Conservation (phyloP, 1,140 invertebrate species). For the Heliconius hermathena region DNA sequence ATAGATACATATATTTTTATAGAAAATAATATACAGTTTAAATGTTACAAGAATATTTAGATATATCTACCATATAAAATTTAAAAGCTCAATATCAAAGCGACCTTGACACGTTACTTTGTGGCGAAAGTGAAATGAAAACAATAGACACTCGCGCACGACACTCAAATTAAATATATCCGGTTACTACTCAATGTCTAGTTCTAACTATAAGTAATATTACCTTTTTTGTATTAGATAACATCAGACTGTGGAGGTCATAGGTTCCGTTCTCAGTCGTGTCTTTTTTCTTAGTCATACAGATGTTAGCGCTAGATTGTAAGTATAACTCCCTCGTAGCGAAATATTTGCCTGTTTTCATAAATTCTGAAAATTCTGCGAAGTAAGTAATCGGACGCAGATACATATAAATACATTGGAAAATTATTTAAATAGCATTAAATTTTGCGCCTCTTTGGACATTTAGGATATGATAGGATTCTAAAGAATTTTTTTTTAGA, state of each 20-base stretch:
- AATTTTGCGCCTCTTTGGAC: too few relatives aligned
- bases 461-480: too few relatives aligned
- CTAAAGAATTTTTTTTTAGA: too few relatives aligned
- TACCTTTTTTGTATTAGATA: conserved; percentile 15
- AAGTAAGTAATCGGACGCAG: too few relatives aligned
- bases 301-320: neutral
- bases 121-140: conserved; percentile 48
- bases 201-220: neutral
- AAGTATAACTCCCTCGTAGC: neutral
- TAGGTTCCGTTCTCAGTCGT: neutral
- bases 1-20: too few relatives aligned
- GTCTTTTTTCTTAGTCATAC: neutral
- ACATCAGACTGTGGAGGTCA: neutral
- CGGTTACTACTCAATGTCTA: conserved; percentile 19
- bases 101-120: conserved; percentile 45
- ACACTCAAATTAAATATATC: conserved; percentile 18
- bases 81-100: conserved; percentile 20
- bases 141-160: conserved; percentile 31
- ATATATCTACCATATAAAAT: neutral
- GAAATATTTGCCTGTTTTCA: too few relatives aligned
- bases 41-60: neutral
- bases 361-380: too few relatives aligned
- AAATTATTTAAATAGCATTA: too few relatives aligned
- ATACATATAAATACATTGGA: too few relatives aligned
- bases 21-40: too few relatives aligned